A percentile compares a stretch with the other conserved stretches of the same genome.
Evolutionary conservation across 2,797 vertebrate genomes (phyloP).

Genomic region (Melanotaenia nigrans): DNA sequence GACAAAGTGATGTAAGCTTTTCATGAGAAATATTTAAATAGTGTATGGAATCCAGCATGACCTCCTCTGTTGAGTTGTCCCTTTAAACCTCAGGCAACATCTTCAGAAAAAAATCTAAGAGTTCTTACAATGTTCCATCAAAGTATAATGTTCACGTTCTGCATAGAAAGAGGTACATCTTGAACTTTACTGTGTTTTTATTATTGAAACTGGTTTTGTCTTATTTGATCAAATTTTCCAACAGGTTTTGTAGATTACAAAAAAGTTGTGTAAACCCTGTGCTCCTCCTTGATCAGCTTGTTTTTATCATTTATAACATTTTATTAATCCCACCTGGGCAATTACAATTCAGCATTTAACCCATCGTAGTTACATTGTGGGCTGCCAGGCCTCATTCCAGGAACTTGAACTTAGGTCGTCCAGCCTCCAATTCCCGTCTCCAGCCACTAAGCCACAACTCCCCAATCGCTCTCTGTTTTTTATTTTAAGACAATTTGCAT

Average conservation of each 20-base stretch:
- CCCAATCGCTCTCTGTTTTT: too few relatives aligned
- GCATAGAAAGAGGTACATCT: neutral
- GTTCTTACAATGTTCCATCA: neutral
- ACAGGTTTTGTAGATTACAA: neutral
- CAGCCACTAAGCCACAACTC: too few relatives aligned
- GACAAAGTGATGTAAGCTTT: neutral
- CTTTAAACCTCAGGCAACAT: conserved; percentile 14
- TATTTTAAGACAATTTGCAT: neutral
- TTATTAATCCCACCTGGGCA: too few relatives aligned
- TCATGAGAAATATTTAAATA: conserved; percentile 3
- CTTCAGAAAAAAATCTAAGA: conserved; percentile 5
- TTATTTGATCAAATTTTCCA: neutral
- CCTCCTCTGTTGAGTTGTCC: conserved; percentile 10
- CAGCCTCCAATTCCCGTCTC: too few relatives aligned
- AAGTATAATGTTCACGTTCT: neutral
- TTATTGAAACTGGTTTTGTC: neutral
- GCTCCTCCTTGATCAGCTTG: neutral
- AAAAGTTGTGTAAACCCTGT: neutral
- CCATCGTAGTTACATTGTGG: too few relatives aligned
- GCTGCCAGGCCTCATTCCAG: too few relatives aligned
- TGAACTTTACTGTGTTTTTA: neutral
- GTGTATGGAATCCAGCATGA: conserved; percentile 53
- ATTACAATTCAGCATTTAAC: too few relatives aligned
- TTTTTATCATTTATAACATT: neutral
- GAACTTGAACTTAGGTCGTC: too few relatives aligned